These are phyloP conservation scores for Omphaloscelis lunosa DNA, from an alignment of 2,888 invertebrate species.

Conservation along the genomic window DNA sequence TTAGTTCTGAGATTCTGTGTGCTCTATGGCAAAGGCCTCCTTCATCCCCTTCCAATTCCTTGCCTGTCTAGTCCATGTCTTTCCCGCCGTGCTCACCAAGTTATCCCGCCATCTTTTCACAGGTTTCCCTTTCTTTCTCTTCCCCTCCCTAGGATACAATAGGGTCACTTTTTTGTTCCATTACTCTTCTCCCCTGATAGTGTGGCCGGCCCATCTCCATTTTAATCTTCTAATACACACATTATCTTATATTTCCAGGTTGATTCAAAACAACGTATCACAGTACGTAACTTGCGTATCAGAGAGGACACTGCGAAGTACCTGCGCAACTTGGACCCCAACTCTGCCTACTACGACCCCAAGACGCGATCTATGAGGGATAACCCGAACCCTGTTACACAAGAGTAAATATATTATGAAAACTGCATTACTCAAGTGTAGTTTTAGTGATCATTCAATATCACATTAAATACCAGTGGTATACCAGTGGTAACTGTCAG, in stretches of 20 bases:
- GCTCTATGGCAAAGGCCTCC: too few species aligned
- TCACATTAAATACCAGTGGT: background rate
- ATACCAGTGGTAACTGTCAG: too few species aligned
- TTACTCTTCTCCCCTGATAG: too few species aligned
- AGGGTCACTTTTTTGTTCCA: too few species aligned
- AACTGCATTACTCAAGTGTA: background rate
- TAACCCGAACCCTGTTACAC: slow-evolving; percentile 94
- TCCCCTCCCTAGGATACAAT: too few species aligned
- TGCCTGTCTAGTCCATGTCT: too few species aligned
- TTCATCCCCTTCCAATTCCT: too few species aligned
- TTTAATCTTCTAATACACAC: background rate
- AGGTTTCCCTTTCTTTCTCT: too few species aligned
- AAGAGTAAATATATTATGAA: slow-evolving; percentile 89
- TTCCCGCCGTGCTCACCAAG: too few species aligned
- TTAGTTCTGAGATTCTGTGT: too few species aligned
- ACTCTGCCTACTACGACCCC: slow-evolving; percentile 99
- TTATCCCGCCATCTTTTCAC: too few species aligned
- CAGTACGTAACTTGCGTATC: slow-evolving; percentile 99
- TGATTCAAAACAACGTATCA: slow-evolving; percentile 99
- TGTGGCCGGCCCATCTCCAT: too few species aligned
- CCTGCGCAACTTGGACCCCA: slow-evolving; percentile 98
- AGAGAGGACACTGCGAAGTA: slow-evolving; percentile 99
- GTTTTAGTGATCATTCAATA: background rate
- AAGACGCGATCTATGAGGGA: slow-evolving; percentile 99
- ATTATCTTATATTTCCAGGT: slow-evolving; percentile 88